phyloP scores from a whole-genome alignment of 2,888 invertebrate genomes.

The Troides helena region DNA sequence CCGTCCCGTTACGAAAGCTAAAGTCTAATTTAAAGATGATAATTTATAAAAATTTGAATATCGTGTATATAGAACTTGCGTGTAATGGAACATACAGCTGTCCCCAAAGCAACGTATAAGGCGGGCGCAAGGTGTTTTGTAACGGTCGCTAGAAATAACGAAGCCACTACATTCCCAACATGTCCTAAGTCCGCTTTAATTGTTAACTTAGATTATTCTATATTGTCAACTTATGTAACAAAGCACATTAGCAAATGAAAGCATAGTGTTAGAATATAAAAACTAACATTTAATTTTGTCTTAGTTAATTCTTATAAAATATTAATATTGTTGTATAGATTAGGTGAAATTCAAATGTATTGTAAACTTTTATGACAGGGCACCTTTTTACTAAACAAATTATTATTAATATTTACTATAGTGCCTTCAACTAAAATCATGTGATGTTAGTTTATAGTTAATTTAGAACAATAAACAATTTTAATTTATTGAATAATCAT shows the following conservation, averaged over 20 bases:
- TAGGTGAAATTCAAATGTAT: conserved; percentile 16
- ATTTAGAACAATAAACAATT: conserved; percentile 46
- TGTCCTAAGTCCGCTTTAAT: conserved; percentile 29
- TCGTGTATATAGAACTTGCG: conserved; percentile 42
- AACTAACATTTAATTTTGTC: conserved; percentile 20
- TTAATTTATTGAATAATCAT: conserved; percentile 31
- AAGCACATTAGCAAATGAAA: conserved; percentile 23
- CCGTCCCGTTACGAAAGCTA: conserved; percentile 48
- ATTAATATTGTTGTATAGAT: not conserved
- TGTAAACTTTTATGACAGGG: conserved; percentile 43
- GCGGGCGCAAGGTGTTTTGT: conserved; percentile 72
- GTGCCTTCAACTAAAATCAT: conserved; percentile 65
- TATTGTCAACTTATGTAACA: conserved; percentile 8
- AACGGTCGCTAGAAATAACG: conserved; percentile 60
- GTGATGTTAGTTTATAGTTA: conserved; percentile 63
- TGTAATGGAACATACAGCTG: conserved; percentile 68
- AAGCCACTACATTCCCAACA: conserved; percentile 42
- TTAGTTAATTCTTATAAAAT: conserved; percentile 25
- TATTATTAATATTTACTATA: conserved; percentile 42
- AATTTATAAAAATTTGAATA: conserved; percentile 37
- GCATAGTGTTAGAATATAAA: conserved; percentile 9
- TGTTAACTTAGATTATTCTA: conserved; percentile 9
- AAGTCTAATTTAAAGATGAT: conserved; percentile 34
- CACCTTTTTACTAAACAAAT: conserved; percentile 55
- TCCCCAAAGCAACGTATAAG: conserved; percentile 67